Evolutionary conservation across 2,888 invertebrate genomes (phyloP).

Genomic region (Chirona hameri): DNA sequence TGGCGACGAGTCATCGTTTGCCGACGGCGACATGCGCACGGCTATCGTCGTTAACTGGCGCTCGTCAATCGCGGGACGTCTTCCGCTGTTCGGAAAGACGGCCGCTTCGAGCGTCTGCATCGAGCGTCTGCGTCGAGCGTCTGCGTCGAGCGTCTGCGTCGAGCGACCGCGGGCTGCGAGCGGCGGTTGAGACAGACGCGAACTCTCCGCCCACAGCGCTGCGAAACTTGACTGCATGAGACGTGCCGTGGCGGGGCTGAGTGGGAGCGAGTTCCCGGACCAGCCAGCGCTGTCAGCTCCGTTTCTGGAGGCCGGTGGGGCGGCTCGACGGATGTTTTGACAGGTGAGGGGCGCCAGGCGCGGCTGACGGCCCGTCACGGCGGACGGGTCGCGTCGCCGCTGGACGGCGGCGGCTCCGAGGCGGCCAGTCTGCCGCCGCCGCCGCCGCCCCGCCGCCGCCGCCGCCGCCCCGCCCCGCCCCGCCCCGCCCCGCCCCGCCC

Average conservation of each 20-base stretch:
- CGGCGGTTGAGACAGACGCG: too few species aligned
- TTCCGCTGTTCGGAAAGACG: too few species aligned
- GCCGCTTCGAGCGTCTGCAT: too few species aligned
- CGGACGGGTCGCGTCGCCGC: not conserved
- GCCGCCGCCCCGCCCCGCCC: too few species aligned
- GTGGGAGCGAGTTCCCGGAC: not conserved
- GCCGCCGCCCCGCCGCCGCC: not conserved
- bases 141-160: too few species aligned
- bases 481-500: too few species aligned
- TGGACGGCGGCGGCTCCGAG: not conserved
- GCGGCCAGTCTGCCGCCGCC: not conserved
- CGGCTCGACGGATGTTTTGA: not conserved
- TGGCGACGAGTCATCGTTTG: not conserved
- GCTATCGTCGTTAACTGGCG: too few species aligned
- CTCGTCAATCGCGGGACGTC: too few species aligned
- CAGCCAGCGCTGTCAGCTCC: not conserved
- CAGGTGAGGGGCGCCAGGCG: not conserved
- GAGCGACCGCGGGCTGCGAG: too few species aligned
- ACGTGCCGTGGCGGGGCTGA: not conserved
- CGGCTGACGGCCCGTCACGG: not conserved
- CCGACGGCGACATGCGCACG: not conserved
- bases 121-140: too few species aligned
- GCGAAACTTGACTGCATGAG: too few species aligned
- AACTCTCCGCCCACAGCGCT: too few species aligned
- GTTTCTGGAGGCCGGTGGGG: not conserved